These are phyloP conservation scores for Grammomys surdaster DNA, from an alignment of 2,113 vertebrate genomes.

Conservation along the genomic window DNA sequence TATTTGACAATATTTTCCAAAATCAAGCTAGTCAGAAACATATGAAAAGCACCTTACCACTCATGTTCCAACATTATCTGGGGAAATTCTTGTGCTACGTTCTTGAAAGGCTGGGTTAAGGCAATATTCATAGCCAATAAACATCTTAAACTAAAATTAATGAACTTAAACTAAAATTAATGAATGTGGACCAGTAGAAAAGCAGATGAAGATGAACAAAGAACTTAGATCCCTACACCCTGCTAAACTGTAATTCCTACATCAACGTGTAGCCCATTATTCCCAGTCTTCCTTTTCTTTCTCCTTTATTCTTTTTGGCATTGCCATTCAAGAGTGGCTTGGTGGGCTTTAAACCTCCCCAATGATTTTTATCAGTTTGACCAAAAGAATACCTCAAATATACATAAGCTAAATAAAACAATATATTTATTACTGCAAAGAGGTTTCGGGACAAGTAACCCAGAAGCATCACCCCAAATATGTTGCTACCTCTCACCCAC, in stretches of 20 bases:
- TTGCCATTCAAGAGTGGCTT: not conserved
- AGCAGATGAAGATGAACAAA: not conserved
- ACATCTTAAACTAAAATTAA: slow-evolving; percentile 57
- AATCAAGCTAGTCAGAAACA: slow-evolving; percentile 61
- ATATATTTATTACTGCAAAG: not conserved
- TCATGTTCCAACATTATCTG: slow-evolving; percentile 32
- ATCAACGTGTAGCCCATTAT: not conserved
- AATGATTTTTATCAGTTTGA: slow-evolving; percentile 1
- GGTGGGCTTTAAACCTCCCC: not conserved
- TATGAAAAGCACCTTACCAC: not conserved
- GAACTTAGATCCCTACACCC: not conserved
- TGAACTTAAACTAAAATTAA: slow-evolving; percentile 60
- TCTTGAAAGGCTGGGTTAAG: not conserved
- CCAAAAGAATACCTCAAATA: slow-evolving; percentile 4
- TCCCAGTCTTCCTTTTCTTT: slow-evolving; percentile 1
- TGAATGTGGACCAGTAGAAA: slow-evolving; percentile 23
- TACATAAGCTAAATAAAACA: slow-evolving; percentile 37
- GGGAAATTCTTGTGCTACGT: slow-evolving; percentile 37
- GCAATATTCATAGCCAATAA: slow-evolving; percentile 55
- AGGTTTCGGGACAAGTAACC: slow-evolving; percentile 8
- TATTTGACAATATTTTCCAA: slow-evolving; percentile 47
- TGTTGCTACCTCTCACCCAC: not conserved
- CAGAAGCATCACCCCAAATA: not conserved
- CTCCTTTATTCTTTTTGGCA: not conserved
- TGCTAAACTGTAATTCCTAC: not conserved